A percentile compares a stretch with the other conserved stretches of the same genome.
Evolutionary conservation across 2,113 vertebrate species (phyloP).

Genomic region (Entelurus aequoreus): DNA sequence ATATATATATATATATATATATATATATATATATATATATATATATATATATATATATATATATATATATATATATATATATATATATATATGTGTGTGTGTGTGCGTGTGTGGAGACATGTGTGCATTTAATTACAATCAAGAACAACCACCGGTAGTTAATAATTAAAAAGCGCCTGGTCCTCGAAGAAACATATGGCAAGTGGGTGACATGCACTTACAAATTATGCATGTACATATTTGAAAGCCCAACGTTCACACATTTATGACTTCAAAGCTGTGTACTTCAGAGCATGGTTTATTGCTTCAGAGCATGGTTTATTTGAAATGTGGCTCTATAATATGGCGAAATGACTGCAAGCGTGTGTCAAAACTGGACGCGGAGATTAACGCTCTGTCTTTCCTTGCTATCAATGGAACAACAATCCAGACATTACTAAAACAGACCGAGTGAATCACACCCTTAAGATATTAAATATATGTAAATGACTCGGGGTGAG

Average conservation of each 20-base stretch:
- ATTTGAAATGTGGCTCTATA: background rate
- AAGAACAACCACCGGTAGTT: background rate
- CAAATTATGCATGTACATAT: background rate
- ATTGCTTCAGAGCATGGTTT: background rate
- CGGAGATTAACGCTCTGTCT: background rate
- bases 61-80: too few relatives aligned
- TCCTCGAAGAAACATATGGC: background rate
- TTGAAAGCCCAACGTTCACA: background rate
- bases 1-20: too few relatives aligned
- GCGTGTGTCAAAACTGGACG: background rate
- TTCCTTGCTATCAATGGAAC: background rate
- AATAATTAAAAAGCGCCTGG: too few relatives aligned
- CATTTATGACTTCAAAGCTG: background rate
- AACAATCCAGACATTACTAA: background rate
- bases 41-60: too few relatives aligned
- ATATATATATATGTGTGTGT: background rate
- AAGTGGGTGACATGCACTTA: background rate
- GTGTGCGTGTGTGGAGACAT: background rate
- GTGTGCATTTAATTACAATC: background rate
- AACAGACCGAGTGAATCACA: background rate
- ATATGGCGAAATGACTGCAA: background rate
- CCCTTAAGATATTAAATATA: background rate
- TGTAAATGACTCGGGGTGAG: background rate
- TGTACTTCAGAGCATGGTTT: background rate
- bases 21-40: too few relatives aligned